Conservation (phyloP, 2,888 invertebrate genomes). For the Eledone cirrhosa region DNA sequence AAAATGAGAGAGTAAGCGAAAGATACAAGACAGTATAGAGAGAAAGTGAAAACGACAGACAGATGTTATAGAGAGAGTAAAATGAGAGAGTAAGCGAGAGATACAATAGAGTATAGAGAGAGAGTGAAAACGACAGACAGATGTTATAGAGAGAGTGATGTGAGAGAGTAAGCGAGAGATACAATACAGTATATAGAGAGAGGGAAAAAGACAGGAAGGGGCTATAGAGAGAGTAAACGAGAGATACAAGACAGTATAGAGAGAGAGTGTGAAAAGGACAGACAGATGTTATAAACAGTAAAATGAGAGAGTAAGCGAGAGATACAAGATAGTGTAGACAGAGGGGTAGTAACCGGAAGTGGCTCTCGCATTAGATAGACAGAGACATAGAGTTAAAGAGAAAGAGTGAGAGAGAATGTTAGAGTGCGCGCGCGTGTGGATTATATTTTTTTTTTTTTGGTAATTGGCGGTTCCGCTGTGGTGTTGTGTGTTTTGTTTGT, state of each 20-base stretch:
- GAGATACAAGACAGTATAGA: not conserved
- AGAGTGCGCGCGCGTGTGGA: no score
- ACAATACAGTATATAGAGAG: not conserved
- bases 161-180: not conserved
- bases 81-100: not conserved
- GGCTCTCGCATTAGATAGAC: not conserved
- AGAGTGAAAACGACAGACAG: not conserved
- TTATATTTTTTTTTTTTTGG: no score
- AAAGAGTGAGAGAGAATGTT: not conserved
- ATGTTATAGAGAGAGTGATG: not conserved
- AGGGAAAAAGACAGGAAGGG: not conserved
- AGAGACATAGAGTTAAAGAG: not conserved
- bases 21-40: not conserved
- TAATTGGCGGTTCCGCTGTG: no score
- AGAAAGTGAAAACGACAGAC: not conserved
- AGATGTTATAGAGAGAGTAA: not conserved
- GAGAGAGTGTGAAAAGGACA: not conserved
- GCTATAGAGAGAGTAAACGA: not conserved
- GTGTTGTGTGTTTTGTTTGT: no score
- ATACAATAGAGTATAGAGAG: not conserved
- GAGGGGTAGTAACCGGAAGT: not conserved
- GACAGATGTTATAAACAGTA: not conserved
- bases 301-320: not conserved
- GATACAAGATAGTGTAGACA: not conserved
- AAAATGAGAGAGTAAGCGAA: no score